Percentiles rank a stretch among this genome's conserved stretches.
phyloP scores from a whole-genome alignment of 2,888 invertebrate species.

The Julus scanicus region DNA sequence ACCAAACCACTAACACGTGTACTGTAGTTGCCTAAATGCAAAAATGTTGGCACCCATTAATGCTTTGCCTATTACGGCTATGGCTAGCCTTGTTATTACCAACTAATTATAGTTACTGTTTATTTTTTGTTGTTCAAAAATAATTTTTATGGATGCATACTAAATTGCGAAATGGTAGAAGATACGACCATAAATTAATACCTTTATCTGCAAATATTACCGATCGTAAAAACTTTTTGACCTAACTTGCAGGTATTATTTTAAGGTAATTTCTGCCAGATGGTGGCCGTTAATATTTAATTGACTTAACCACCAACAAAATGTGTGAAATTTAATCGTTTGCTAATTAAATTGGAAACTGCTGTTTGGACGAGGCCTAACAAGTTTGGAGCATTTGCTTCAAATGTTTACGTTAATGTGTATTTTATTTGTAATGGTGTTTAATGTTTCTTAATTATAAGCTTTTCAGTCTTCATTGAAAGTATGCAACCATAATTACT shows the following conservation, averaged over 20 bases:
- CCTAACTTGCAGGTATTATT: neutral
- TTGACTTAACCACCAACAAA: neutral
- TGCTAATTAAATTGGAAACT: neutral
- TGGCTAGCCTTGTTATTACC: conserved; percentile 21
- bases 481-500: too few species aligned
- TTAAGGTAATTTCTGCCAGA: neutral
- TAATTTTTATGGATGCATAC: neutral
- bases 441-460: too few species aligned
- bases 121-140: conserved; percentile 16
- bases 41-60: conserved; percentile 37
- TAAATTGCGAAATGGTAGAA: neutral
- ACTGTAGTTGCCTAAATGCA: conserved; percentile 40
- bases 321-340: neutral
- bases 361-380: neutral
- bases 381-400: neutral
- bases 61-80: conserved; percentile 4
- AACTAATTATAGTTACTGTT: conserved; percentile 40
- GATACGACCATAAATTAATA: conserved; percentile 13
- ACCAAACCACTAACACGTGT: conserved; percentile 39
- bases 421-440: too few species aligned
- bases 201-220: conserved; percentile 37
- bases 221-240: neutral
- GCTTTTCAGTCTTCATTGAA: too few species aligned
- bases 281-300: neutral
- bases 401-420: neutral